These are phyloP conservation scores for Ectropis crepuscularia DNA, from an alignment of 2,888 invertebrate genomes.

Conservation along the genomic window DNA sequence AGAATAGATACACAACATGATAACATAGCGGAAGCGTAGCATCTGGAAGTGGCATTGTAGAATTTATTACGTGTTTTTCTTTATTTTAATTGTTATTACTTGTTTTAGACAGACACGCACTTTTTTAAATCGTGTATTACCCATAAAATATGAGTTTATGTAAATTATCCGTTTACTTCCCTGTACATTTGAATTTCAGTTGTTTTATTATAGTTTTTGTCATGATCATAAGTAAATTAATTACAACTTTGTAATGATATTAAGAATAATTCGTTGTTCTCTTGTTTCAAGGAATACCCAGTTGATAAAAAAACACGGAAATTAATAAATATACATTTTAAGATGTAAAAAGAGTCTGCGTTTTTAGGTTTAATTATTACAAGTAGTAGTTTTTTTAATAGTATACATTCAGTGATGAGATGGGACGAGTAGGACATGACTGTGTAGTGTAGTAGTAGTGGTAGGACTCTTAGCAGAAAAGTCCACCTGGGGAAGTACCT, in stretches of 20 bases:
- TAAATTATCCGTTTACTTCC: conserved; percentile 9
- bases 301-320: too few species aligned
- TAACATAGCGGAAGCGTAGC: conserved; percentile 23
- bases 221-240: conserved; percentile 6
- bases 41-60: conserved; percentile 8
- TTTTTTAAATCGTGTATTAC: conserved; percentile 13
- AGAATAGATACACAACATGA: conserved; percentile 27
- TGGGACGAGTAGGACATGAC: too few species aligned
- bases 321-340: too few species aligned
- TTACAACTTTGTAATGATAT: neutral
- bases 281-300: too few species aligned
- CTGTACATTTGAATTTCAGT: conserved; percentile 36
- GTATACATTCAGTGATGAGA: too few species aligned
- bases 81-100: conserved; percentile 3
- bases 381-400: too few species aligned
- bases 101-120: conserved; percentile 5
- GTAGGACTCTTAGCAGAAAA: too few species aligned
- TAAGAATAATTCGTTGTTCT: too few species aligned
- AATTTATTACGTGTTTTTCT: conserved; percentile 10
- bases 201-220: conserved; percentile 8
- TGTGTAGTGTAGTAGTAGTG: too few species aligned
- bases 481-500: too few species aligned
- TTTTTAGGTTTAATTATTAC: too few species aligned
- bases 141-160: conserved; percentile 4
- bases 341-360: too few species aligned